These are phyloP conservation scores for Poecilia velifera DNA, from an alignment of 2,797 vertebrate species.

Conservation along the genomic window DNA sequence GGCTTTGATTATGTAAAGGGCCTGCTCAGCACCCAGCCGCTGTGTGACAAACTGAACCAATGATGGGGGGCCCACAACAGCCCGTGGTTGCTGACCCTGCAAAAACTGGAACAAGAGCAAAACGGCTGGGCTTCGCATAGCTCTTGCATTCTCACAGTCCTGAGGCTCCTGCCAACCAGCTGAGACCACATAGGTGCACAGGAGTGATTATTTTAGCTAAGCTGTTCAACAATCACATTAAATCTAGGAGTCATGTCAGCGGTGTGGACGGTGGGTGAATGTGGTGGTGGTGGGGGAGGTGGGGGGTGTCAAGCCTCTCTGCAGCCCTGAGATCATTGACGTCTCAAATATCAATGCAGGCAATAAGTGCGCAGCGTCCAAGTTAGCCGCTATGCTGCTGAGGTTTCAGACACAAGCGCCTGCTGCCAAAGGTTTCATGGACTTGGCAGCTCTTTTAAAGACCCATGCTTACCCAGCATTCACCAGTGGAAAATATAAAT, in stretches of 20 bases:
- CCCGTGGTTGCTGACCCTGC: slow-evolving; percentile 82
- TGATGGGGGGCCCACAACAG: slow-evolving; percentile 75
- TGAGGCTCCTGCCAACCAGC: slow-evolving; percentile 64
- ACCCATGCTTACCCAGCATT: slow-evolving; percentile 48
- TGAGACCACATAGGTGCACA: slow-evolving; percentile 59
- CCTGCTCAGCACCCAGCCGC: slow-evolving; percentile 81
- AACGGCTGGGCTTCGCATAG: slow-evolving; percentile 71
- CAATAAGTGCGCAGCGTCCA: slow-evolving; percentile 23
- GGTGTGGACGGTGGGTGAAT: background rate
- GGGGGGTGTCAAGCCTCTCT: background rate
- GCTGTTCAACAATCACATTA: slow-evolving; percentile 14
- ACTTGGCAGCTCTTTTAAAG: slow-evolving; percentile 47
- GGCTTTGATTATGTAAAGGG: slow-evolving; percentile 83
- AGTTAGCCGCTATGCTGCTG: slow-evolving; percentile 30
- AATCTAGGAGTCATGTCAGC: background rate
- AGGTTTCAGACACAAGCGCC: slow-evolving; percentile 41
- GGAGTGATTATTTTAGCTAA: slow-evolving; percentile 33
- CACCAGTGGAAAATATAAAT: slow-evolving; percentile 48
- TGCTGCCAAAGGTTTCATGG: slow-evolving; percentile 43
- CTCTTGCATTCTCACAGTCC: slow-evolving; percentile 55
- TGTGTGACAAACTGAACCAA: slow-evolving; percentile 81
- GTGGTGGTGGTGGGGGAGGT: background rate
- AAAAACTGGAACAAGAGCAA: slow-evolving; percentile 81
- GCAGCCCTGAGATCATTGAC: slow-evolving; percentile 1
- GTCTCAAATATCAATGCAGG: slow-evolving; percentile 23